Base-by-base conservation (phyloP, 2,113 vertebrate species). In the Pollachius pollachius region DNA sequence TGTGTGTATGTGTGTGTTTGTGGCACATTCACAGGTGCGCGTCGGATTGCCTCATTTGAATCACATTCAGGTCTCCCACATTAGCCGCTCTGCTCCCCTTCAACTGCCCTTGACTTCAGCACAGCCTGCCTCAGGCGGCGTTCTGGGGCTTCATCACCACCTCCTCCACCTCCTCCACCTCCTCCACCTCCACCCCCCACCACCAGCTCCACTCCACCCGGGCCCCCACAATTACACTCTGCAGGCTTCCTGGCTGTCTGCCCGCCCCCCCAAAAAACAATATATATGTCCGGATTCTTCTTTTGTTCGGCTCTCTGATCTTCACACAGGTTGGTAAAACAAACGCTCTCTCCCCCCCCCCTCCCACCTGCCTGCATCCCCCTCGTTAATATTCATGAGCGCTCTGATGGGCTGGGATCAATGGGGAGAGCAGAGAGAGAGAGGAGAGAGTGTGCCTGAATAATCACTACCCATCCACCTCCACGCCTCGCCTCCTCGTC, bases 261-360 rank as follows among this genome's bases (percentile, higher is more conserved):
- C 18, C 34, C 19, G n/a, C 17, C 72, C 82, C 85, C 86, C 83
- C 81, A 78, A 2, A 30, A 64, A 65, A 62, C 61, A 69, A 71
- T 60, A 72, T 66, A 82, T 69, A 84, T 84, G 84, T 88, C 81
- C 84, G 84, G 79, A 87, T 82, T 87, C 80, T 77, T 88, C 82
- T 76, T 82, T 89, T 87, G 84, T 87, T 84, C 78, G 67, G 27
- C 5, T 74, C 83, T 88, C 81, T 88, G 88, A 91, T 89, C 89
- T 91, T 90, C 87, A 89, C 79, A 90, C 86, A 88, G 88, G 87
- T 88, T 88, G 83, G 82, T 89, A 87, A 92, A 92, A 92, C 90
- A 92, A 90, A 91, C 30, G 87, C 52, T 54, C 52, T 11, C 21
- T 23, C 21, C 21, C 21, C 21, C 21, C 48, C 15, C 48, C 15